These are phyloP conservation scores for Lycia hirtaria DNA, from an alignment of 2,888 invertebrate species.

Conservation along the genomic window DNA sequence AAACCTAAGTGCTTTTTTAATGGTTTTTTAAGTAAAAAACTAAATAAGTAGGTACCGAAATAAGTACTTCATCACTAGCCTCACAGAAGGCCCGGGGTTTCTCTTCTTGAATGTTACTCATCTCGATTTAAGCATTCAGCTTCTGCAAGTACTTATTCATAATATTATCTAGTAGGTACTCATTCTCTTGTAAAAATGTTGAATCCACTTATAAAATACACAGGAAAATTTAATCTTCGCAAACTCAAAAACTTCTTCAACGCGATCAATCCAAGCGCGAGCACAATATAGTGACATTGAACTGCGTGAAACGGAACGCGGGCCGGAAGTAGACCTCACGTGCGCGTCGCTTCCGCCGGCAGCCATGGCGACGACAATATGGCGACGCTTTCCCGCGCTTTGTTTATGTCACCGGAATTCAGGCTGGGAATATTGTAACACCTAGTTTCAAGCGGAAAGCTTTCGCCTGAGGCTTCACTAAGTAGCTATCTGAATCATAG, in stretches of 20 bases:
- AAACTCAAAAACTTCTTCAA: slow-evolving; percentile 40
- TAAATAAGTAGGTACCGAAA: too few relatives aligned
- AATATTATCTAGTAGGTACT: too few relatives aligned
- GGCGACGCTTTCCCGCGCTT: slow-evolving; percentile 77
- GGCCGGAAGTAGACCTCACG: slow-evolving; percentile 79
- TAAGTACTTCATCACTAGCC: too few relatives aligned
- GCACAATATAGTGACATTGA: slow-evolving; percentile 76
- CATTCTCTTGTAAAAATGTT: too few relatives aligned
- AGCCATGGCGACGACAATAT: slow-evolving; percentile 79
- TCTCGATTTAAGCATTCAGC: too few relatives aligned
- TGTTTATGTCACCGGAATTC: slow-evolving; percentile 45
- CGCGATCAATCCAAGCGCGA: slow-evolving; percentile 54
- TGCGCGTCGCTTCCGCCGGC: slow-evolving; percentile 80
- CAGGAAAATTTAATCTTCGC: not conserved
- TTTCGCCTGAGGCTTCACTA: not conserved
- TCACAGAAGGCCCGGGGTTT: too few relatives aligned
- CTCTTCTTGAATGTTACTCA: too few relatives aligned
- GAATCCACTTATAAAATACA: too few relatives aligned
- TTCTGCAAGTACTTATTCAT: too few relatives aligned
- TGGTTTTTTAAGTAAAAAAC: too few relatives aligned
- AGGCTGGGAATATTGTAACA: slow-evolving; percentile 48
- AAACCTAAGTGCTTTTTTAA: too few relatives aligned
- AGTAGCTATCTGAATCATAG: too few relatives aligned
- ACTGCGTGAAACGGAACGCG: slow-evolving; percentile 79
- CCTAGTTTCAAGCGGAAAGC: slow-evolving; percentile 39